phyloP scores from a whole-genome alignment of 2,888 invertebrate genomes.

The Branchellion lobata region DNA sequence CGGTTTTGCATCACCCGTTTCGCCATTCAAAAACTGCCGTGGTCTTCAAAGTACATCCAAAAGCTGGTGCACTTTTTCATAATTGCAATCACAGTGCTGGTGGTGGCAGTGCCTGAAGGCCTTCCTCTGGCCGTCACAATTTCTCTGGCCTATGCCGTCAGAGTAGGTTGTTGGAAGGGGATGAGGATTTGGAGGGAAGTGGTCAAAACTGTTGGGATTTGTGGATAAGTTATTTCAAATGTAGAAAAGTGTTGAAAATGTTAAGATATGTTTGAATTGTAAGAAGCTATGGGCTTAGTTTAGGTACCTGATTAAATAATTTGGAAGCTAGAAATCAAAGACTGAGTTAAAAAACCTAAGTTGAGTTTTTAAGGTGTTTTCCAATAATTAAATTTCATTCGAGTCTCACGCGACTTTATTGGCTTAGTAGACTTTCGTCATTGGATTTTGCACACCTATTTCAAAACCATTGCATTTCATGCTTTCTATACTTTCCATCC shows the following conservation, averaged over 20 bases:
- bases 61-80: constrained; percentile 94
- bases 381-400: too few species aligned
- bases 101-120: constrained; percentile 98
- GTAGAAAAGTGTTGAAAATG: too few species aligned
- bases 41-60: constrained; percentile 69
- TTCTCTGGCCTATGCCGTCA: constrained; percentile 97
- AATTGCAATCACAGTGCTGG: constrained; percentile 98
- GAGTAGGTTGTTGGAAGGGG: constrained; percentile 78
- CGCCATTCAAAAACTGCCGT: constrained; percentile 72
- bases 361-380: too few species aligned
- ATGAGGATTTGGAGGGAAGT: too few species aligned
- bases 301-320: too few species aligned
- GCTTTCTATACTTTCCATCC: too few species aligned
- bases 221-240: neutral
- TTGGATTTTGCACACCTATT: too few species aligned
- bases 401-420: too few species aligned
- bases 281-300: neutral
- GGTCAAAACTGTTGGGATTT: neutral
- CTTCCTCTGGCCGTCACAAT: constrained; percentile 96
- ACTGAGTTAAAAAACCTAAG: too few species aligned
- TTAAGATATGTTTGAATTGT: neutral
- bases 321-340: too few species aligned
- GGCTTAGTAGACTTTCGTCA: too few species aligned
- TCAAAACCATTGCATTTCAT: too few species aligned
- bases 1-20: constrained; percentile 91